Conservation (phyloP, 30 jellyfish, hydroid and myxozoan genomes). For the Chrysaora quinquecirrha region DNA sequence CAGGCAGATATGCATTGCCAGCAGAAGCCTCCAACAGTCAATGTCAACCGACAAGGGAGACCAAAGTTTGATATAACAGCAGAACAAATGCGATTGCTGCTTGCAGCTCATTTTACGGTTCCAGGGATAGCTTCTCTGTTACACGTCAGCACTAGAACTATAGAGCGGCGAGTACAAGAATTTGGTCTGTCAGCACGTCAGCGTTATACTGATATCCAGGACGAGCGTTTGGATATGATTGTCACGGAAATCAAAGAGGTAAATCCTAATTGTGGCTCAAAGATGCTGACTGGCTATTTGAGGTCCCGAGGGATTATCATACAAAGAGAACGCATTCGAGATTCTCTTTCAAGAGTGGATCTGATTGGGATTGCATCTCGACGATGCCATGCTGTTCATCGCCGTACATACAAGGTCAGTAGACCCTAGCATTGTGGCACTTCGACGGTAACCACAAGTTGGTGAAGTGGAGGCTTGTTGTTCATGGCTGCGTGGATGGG, state of each 20-base stretch:
- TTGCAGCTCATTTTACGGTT: not conserved
- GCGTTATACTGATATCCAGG: not conserved
- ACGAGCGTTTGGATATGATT: not conserved
- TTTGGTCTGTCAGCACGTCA: conserved; percentile 1
- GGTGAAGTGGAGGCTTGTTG: conserved; percentile 34
- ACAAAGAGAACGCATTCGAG: conserved; percentile 9
- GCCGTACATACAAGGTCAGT: not conserved
- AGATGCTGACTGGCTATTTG: conserved; percentile 4
- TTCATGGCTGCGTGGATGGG: conserved; percentile 52
- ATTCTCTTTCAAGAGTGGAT: conserved; percentile 25
- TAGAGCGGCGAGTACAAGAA: conserved; percentile 9
- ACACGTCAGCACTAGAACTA: not conserved
- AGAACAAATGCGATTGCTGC: not conserved
- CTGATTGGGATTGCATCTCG: conserved; percentile 37
- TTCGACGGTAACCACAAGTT: conserved; percentile 56
- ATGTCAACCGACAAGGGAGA: not conserved
- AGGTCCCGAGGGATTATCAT: conserved; percentile 10
- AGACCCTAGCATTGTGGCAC: conserved; percentile 45
- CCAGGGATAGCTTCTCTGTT: not conserved
- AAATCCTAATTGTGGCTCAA: conserved; percentile 25
- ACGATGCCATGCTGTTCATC: not conserved
- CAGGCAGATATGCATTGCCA: not conserved
- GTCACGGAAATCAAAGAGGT: not conserved
- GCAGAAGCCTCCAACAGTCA: not conserved
- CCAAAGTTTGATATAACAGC: not conserved